A percentile compares a stretch with the other conserved stretches of the same genome.
Evolutionary conservation across 2,888 invertebrate species (phyloP).

Genomic region (Parelbella ahira): DNA sequence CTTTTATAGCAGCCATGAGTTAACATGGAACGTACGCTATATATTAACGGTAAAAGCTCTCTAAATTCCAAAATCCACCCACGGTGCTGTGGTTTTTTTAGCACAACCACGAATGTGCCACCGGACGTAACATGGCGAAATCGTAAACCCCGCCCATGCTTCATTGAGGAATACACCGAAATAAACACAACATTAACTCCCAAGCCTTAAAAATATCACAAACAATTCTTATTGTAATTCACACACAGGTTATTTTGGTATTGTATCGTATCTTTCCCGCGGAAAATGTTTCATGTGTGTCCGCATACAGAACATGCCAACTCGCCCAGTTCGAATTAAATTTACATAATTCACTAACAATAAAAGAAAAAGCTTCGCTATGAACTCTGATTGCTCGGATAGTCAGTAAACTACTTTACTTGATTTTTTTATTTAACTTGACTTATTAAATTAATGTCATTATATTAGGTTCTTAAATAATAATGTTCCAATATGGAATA

Average conservation of each 20-base stretch:
- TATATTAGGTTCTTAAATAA: too few species aligned
- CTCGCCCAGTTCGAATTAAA: constrained; percentile 55
- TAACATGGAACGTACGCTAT: too few species aligned
- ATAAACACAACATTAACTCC: constrained; percentile 3
- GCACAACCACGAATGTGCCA: constrained; percentile 28
- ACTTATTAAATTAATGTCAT: too few species aligned
- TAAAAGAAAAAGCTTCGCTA: constrained; percentile 51
- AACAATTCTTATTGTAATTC: neutral
- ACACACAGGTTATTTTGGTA: neutral
- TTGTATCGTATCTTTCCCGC: neutral
- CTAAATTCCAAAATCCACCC: constrained; percentile 21
- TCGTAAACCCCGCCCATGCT: constrained; percentile 33
- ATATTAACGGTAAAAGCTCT: constrained; percentile 9
- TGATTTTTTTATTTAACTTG: too few species aligned
- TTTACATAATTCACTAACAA: constrained; percentile 62
- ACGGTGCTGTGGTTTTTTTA: constrained; percentile 16
- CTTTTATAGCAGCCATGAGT: too few species aligned
- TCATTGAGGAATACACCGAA: constrained; percentile 30
- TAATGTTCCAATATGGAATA: too few species aligned
- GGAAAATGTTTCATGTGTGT: constrained; percentile 10
- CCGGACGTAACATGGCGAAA: constrained; percentile 30
- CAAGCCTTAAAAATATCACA: neutral
- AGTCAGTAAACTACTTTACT: constrained; percentile 25
- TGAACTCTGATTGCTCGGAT: constrained; percentile 42
- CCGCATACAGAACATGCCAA: constrained; percentile 27